Base-by-base conservation (phyloP, 2,797 vertebrate genomes). In the Hylomyscus alleni region DNA sequence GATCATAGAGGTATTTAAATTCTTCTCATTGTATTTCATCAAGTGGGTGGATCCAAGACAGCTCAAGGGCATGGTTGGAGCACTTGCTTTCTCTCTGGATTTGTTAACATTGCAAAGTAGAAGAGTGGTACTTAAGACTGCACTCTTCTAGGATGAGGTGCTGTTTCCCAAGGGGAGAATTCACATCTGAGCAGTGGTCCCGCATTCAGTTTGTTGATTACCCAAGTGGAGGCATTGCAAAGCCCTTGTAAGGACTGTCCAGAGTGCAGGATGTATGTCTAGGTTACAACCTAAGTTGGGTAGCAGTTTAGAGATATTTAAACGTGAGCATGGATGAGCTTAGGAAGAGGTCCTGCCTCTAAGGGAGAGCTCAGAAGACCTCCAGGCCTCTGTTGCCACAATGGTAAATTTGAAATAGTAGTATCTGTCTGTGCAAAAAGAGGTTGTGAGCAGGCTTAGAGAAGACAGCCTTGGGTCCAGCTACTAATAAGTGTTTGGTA, bases 241-340 rank as follows among this genome's bases (percentile, higher is more conserved):
- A 85, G 37, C 92, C 92, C 87, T 60, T 95, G 15, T 95, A 84
- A 94, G 93, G 56, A 58, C 31, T 75, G 40, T 84, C 58, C 52
- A 20, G 60, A 93, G 47, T 62, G 89, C 89, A 89, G 54, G 92
- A 60, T 29, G 50, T 65, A 40, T 84, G 31, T 82, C 40, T 90
- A 82, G 58, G 40, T 52, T 91, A 31, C 13, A 62, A 22, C 82
- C 11, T 60, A 87, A 93, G 40, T 81, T 94, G 81, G 24, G 12
- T 90, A 82, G 58, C 12, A 77, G 26, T 44, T 92, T 82, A 72
- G 34, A 92, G 37, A 90, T 75, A 90, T 77, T 83, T 95, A 83
- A 94, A 96, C 31, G 5, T 26, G 6, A 72, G 4, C 87, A 40
- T 84, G 47, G 24, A 72, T 50, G 19, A 65, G 14, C 62, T 86